Percentiles rank a stretch among this genome's conserved stretches.
Evolutionary conservation across 2,797 vertebrate species (phyloP).

Genomic region (Denticeps clupeoides): DNA sequence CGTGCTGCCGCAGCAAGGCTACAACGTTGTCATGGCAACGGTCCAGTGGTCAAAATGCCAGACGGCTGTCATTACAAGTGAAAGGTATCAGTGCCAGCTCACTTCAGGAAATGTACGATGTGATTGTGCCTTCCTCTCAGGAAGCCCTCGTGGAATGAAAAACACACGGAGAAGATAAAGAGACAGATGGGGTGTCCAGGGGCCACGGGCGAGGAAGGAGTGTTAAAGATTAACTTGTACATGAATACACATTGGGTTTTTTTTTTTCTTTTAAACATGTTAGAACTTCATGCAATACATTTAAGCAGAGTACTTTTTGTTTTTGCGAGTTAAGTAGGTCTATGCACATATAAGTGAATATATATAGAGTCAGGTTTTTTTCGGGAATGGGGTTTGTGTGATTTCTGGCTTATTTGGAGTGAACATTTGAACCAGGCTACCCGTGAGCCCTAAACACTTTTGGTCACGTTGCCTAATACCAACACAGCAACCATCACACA

Average conservation of each 20-base stretch:
- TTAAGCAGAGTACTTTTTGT: conserved; percentile 49
- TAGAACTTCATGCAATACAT: conserved; percentile 60
- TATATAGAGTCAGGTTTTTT: conserved; percentile 46
- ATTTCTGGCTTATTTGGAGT: conserved; percentile 34
- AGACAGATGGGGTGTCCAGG: conserved; percentile 32
- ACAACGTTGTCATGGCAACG: conserved; percentile 40
- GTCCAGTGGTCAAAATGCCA: conserved; percentile 23
- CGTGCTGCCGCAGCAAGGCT: conserved; percentile 37
- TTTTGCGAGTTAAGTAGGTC: conserved; percentile 45
- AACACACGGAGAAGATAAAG: conserved; percentile 35
- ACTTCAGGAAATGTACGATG: conserved; percentile 48
- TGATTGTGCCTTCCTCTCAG: conserved; percentile 48
- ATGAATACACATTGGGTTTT: conserved; percentile 42
- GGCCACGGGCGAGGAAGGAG: conserved; percentile 17
- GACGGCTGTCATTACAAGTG: conserved; percentile 32
- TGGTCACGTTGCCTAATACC: too few relatives aligned
- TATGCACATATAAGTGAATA: conserved; percentile 50
- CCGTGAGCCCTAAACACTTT: too few relatives aligned
- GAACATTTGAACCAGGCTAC: conserved; percentile 27
- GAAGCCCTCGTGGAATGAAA: conserved; percentile 48
- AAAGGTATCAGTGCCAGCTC: conserved; percentile 44
- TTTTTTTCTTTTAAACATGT: conserved; percentile 42
- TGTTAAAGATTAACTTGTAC: conserved; percentile 48
- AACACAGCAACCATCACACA: conserved; percentile 21
- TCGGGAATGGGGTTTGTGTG: conserved; percentile 23